A percentile compares a stretch with the other conserved stretches of the same genome.
phyloP scores from a whole-genome alignment of 1,140 invertebrate genomes.

The Bombus confusus region DNA sequence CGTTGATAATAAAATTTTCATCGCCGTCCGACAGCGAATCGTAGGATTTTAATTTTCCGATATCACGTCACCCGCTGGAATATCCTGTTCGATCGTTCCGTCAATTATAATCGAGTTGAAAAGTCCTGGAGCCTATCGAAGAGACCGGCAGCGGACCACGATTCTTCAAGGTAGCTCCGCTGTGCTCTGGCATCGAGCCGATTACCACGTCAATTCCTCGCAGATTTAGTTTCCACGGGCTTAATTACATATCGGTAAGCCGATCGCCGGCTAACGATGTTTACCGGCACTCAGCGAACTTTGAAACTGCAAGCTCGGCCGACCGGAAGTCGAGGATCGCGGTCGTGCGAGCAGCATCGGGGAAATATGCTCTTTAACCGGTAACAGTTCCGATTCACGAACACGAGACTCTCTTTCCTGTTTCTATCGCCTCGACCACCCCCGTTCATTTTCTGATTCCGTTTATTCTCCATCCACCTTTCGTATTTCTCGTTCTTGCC shows the following conservation, averaged over 20 bases:
- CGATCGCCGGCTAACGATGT: conserved; percentile 64
- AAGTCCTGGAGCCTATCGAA: not conserved
- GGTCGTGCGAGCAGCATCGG: conserved; percentile 14
- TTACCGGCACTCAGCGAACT: conserved; percentile 59
- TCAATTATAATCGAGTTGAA: conserved; percentile 23
- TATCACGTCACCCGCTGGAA: not conserved
- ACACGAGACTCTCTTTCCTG: no score
- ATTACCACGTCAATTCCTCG: conserved; percentile 40
- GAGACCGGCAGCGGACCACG: not conserved
- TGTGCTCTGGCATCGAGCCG: conserved; percentile 33
- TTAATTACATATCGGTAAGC: conserved; percentile 63
- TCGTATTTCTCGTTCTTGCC: conserved; percentile 23
- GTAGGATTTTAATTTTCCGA: not conserved
- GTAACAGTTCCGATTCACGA: conserved; percentile 23
- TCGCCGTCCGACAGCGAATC: not conserved
- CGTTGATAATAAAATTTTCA: not conserved
- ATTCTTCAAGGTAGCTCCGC: conserved; percentile 8
- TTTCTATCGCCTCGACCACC: not conserved
- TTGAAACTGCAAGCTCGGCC: conserved; percentile 41
- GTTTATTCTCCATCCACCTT: conserved; percentile 10
- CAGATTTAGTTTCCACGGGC: conserved; percentile 47
- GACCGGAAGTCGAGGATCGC: conserved; percentile 40
- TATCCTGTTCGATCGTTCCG: not conserved
- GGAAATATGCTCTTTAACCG: conserved; percentile 41
- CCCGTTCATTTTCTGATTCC: not conserved